phyloP scores from a whole-genome alignment of 1,140 invertebrate genomes.

The Drosophila rufa region DNA sequence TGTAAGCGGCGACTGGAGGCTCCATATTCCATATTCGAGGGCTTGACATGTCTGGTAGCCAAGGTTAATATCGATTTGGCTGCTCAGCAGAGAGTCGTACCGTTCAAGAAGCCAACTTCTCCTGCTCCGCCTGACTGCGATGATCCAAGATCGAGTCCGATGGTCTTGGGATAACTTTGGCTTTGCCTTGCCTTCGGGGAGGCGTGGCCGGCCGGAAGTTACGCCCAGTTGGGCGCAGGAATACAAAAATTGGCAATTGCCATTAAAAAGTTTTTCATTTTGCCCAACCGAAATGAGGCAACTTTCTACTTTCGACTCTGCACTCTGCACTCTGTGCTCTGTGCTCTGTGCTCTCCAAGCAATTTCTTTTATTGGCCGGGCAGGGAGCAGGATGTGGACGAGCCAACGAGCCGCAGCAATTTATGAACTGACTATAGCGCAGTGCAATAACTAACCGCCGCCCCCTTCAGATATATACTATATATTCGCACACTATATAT shows the following conservation, averaged over 20 bases:
- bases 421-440: constrained; percentile 79
- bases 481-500: constrained; percentile 32
- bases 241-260: constrained; percentile 38
- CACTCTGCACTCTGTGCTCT: neutral
- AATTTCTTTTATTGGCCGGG: constrained; percentile 54
- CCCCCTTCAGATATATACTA: constrained; percentile 41
- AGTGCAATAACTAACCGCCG: constrained; percentile 43
- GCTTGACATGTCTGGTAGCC: neutral
- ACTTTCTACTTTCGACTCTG: constrained; percentile 28
- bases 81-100: too few relatives aligned
- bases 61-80: constrained; percentile 11
- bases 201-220: constrained; percentile 28
- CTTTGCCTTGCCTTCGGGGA: neutral
- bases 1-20: too few relatives aligned
- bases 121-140: neutral
- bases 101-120: neutral
- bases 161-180: constrained; percentile 38
- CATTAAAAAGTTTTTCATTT: constrained; percentile 69
- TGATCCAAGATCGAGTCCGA: constrained; percentile 23
- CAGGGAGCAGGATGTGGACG: constrained; percentile 23
- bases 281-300: constrained; percentile 40
- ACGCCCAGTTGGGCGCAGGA: constrained; percentile 7
- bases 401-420: constrained; percentile 68
- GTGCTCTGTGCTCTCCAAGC: constrained; percentile 14
- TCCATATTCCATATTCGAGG: neutral